Conservation (phyloP, 2,797 vertebrate genomes). For the Mus caroli region DNA sequence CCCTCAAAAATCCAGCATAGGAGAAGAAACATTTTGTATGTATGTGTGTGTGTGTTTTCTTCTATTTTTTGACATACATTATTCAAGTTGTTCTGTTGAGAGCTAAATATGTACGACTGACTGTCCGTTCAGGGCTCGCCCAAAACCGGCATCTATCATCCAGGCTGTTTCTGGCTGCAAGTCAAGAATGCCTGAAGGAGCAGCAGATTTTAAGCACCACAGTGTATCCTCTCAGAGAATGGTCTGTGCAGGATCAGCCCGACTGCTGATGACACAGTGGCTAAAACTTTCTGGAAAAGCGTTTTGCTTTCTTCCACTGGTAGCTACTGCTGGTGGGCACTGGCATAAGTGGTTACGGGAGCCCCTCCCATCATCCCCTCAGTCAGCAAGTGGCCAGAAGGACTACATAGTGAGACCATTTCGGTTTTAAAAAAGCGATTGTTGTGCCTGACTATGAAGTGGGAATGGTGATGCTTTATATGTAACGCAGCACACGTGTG, state of each 20-base stretch:
- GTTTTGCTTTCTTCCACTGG: neutral
- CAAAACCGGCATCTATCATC: neutral
- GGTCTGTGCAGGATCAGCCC: rapidly evolving
- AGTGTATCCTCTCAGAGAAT: rapidly evolving
- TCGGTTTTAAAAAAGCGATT: neutral
- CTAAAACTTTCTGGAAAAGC: neutral
- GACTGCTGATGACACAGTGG: rapidly evolving
- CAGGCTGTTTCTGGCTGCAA: neutral
- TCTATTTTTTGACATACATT: neutral
- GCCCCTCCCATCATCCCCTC: neutral
- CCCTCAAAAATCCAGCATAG: neutral
- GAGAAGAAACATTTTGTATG: neutral
- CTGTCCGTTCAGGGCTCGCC: neutral
- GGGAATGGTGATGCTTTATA: neutral
- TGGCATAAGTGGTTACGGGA: neutral
- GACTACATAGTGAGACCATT: neutral
- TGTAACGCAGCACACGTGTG: neutral
- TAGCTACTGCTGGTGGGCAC: neutral
- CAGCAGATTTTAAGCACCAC: neutral
- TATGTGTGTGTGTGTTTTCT: neutral
- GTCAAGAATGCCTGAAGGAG: neutral
- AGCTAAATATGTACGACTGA: neutral
- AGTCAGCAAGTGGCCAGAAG: too few species aligned
- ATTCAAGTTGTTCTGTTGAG: neutral
- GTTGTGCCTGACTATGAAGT: neutral